These are phyloP conservation scores for cattle (Bos taurus) DNA, from an alignment of 2,113 vertebrate genomes.

Conservation along the genomic window ARS-UCD2.0 NC_037357.1:125672501-125673000, in stretches of 20 bases:
- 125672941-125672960: slow-evolving; percentile 53
- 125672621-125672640: background rate
- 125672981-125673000: slow-evolving; percentile 47
- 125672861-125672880: background rate
- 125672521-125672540: background rate
- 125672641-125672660: background rate
- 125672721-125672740: background rate
- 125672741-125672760: background rate
- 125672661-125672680: background rate
- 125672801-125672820: background rate
- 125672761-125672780: background rate
- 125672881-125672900: slow-evolving; percentile 28
- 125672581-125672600: background rate
- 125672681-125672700: background rate
- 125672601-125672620: background rate
- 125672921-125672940: slow-evolving; percentile 21
- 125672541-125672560: background rate
- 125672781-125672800: background rate
- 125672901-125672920: slow-evolving; percentile 45
- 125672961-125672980: slow-evolving; percentile 46
- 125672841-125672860: background rate
- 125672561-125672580: background rate
- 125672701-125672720: background rate
- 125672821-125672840: background rate
- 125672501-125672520: background rate